Evolutionary conservation across 2,113 vertebrate species (phyloP).

Genomic region (Limanda limanda): DNA sequence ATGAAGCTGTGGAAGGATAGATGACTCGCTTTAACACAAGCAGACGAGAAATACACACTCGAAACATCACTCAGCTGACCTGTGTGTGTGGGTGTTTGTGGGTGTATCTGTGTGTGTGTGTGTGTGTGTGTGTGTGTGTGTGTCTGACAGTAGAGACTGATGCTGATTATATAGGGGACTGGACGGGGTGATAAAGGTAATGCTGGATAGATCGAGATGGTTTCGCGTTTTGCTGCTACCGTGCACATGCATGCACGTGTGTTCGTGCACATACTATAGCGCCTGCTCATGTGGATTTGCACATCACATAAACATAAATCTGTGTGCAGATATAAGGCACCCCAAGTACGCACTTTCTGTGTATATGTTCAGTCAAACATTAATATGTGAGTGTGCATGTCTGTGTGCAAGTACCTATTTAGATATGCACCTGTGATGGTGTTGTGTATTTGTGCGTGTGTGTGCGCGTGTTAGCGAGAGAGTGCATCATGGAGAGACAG

Average conservation of each 20-base stretch:
- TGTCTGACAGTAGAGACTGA: conserved; percentile 65
- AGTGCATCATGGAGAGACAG: conserved; percentile 62
- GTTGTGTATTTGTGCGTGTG: conserved; percentile 36
- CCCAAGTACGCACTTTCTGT: conserved; percentile 22
- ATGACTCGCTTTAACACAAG: conserved; percentile 78
- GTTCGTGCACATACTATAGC: neutral
- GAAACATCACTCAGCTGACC: conserved; percentile 70
- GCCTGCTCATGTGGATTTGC: conserved; percentile 26
- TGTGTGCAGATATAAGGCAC: conserved; percentile 3
- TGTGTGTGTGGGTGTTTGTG: conserved; percentile 23
- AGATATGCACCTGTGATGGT: conserved; percentile 39
- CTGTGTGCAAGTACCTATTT: conserved; percentile 20
- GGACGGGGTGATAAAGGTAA: conserved; percentile 64
- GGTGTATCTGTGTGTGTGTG: conserved; percentile 11
- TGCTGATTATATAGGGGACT: conserved; percentile 69
- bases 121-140: conserved; percentile 36
- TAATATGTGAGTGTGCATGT: conserved; percentile 28
- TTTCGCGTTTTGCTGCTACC: conserved; percentile 26
- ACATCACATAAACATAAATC: conserved; percentile 25
- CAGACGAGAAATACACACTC: conserved; percentile 71
- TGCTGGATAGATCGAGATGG: conserved; percentile 33
- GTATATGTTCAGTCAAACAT: conserved; percentile 16
- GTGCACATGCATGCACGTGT: neutral
- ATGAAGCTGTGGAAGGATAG: conserved; percentile 81
- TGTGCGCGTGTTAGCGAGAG: conserved; percentile 1